Percentiles rank a stretch among this genome's conserved stretches.
These are phyloP conservation scores for Plutella xylostella DNA, from an alignment of 2,888 invertebrate genomes.

Conservation along the genomic window DNA sequence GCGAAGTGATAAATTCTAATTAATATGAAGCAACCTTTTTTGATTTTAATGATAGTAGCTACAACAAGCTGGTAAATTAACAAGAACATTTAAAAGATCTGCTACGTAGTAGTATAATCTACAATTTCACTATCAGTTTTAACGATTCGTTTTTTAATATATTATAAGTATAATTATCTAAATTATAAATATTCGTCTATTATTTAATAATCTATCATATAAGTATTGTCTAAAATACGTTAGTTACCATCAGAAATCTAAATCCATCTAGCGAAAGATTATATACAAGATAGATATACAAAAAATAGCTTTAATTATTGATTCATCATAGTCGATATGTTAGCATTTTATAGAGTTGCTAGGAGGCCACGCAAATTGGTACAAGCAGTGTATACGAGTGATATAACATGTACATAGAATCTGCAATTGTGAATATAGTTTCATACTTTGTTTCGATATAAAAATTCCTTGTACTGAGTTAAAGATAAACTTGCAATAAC, in stretches of 20 bases:
- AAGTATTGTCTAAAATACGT: conserved; percentile 62
- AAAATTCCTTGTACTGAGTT: conserved; percentile 21
- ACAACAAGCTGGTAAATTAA: not conserved
- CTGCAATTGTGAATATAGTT: conserved; percentile 1
- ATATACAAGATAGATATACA: conserved; percentile 34
- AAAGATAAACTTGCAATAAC: conserved; percentile 5
- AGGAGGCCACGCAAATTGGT: conserved; percentile 46
- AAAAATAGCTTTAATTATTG: conserved; percentile 48
- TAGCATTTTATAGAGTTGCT: conserved; percentile 45
- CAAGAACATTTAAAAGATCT: not conserved
- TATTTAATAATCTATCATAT: not conserved
- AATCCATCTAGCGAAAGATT: conserved; percentile 43
- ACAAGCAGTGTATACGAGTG: conserved; percentile 17
- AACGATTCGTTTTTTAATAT: not conserved
- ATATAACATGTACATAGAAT: conserved; percentile 1
- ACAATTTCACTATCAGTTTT: not conserved
- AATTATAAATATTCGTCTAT: not conserved
- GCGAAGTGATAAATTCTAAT: too few species aligned
- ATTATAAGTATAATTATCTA: not conserved
- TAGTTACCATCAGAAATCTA: conserved; percentile 33
- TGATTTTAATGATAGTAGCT: not conserved
- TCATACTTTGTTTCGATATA: conserved; percentile 17
- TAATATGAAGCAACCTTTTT: too few species aligned
- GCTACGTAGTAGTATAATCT: not conserved
- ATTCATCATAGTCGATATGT: conserved; percentile 56